These are phyloP conservation scores for Micrasema minimum DNA, from an alignment of 1,140 invertebrate genomes.

Conservation along the genomic window DNA sequence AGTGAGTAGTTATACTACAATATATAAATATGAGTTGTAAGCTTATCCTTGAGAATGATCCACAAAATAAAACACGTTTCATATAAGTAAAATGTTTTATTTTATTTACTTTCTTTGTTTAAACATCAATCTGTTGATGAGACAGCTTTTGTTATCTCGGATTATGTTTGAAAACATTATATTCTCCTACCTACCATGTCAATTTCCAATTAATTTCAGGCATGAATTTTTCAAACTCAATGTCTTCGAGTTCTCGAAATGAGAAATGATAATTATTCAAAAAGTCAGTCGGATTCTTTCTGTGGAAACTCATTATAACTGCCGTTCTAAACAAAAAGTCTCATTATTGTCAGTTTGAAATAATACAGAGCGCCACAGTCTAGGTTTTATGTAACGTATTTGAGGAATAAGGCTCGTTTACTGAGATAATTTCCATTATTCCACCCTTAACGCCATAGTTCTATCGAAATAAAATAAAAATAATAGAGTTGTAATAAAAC, in stretches of 20 bases:
- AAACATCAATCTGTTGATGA: too few relatives aligned
- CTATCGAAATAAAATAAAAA: not conserved
- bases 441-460: not conserved
- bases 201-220: too few relatives aligned
- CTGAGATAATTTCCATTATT: constrained; percentile 16
- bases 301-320: constrained; percentile 23
- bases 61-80: too few relatives aligned
- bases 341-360: constrained; percentile 20
- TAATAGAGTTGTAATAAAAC: not conserved
- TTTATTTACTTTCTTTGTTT: too few relatives aligned
- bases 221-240: too few relatives aligned
- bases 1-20: too few relatives aligned
- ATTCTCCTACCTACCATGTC: too few relatives aligned
- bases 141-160: too few relatives aligned
- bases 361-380: not conserved
- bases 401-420: not conserved
- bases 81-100: too few relatives aligned
- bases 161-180: too few relatives aligned
- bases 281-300: constrained; percentile 12
- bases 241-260: not conserved
- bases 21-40: too few relatives aligned
- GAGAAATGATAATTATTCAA: constrained; percentile 8
- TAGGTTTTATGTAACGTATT: not conserved
- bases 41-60: too few relatives aligned
- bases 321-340: constrained; percentile 28